These are phyloP conservation scores for Thysanoteuthis rhombus DNA, from an alignment of 2,888 invertebrate genomes.

Conservation along the genomic window DNA sequence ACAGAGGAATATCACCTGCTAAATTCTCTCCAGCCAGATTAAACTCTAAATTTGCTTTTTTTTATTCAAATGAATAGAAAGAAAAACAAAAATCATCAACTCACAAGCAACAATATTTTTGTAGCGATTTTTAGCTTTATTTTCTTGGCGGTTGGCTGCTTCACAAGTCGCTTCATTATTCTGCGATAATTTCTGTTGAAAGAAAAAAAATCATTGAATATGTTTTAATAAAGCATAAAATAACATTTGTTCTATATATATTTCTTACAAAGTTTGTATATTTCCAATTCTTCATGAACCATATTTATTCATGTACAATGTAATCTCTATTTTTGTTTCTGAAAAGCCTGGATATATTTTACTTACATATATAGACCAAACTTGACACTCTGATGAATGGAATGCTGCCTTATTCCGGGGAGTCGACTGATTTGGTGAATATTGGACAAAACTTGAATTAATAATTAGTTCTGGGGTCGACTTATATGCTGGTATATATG, in stretches of 20 bases:
- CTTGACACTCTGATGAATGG: too few relatives aligned
- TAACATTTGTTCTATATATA: not conserved
- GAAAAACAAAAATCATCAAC: not conserved
- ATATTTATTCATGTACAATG: too few relatives aligned
- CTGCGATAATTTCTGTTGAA: constrained; percentile 16
- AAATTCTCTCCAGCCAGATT: not conserved
- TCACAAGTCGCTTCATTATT: constrained; percentile 24
- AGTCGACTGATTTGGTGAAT: too few relatives aligned
- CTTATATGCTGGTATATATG: too few relatives aligned
- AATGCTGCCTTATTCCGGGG: too few relatives aligned
- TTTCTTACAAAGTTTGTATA: too few relatives aligned
- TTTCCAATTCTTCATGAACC: too few relatives aligned
- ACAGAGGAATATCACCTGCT: not conserved
- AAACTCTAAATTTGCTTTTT: not conserved
- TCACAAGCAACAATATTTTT: constrained; percentile 33
- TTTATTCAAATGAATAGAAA: not conserved
- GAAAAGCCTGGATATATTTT: too few relatives aligned
- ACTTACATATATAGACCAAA: too few relatives aligned
- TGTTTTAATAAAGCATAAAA: not conserved
- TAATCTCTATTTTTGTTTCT: too few relatives aligned
- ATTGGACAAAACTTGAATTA: too few relatives aligned
- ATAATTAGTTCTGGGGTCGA: too few relatives aligned
- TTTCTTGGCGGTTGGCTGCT: constrained; percentile 28
- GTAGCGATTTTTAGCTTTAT: constrained; percentile 23
- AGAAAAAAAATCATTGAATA: not conserved